Conservation (phyloP, 2,797 vertebrate species). For the Tragopan temminckii region DNA sequence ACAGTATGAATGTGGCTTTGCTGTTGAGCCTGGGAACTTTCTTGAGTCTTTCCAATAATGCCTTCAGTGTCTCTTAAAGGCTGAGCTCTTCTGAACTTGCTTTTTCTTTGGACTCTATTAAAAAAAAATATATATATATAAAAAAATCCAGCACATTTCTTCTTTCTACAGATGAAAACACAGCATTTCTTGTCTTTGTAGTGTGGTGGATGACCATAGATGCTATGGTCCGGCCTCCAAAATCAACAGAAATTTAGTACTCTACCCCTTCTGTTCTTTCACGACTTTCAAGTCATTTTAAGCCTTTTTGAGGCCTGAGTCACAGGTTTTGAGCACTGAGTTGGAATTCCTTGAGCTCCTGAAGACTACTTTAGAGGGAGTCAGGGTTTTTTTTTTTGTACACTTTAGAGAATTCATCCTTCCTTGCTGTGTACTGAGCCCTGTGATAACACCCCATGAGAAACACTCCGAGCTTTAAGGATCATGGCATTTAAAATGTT, state of each 20-base stretch:
- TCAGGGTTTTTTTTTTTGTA: background rate
- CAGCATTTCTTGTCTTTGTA: rapidly evolving
- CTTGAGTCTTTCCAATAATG: background rate
- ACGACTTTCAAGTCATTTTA: background rate
- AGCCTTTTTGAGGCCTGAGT: background rate
- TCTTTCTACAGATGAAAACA: background rate
- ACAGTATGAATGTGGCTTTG: background rate
- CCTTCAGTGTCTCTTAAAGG: background rate
- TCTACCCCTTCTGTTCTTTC: background rate
- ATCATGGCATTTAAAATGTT: background rate
- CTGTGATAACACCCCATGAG: background rate
- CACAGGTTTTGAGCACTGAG: background rate
- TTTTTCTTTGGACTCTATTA: background rate
- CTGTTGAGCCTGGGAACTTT: background rate
- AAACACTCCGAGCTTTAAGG: background rate
- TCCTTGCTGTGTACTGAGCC: background rate
- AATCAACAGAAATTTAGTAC: background rate
- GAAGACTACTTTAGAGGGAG: background rate
- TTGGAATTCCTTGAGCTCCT: background rate
- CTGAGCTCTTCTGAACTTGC: background rate
- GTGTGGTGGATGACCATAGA: background rate
- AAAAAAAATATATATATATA: too few species aligned
- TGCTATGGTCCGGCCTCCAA: background rate
- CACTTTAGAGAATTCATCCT: background rate
- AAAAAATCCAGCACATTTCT: background rate